Evolutionary conservation across 1,140 invertebrate species (phyloP), one percentile per base, ranked within the genome.

Genomic region (Hyles vespertilio): DNA sequence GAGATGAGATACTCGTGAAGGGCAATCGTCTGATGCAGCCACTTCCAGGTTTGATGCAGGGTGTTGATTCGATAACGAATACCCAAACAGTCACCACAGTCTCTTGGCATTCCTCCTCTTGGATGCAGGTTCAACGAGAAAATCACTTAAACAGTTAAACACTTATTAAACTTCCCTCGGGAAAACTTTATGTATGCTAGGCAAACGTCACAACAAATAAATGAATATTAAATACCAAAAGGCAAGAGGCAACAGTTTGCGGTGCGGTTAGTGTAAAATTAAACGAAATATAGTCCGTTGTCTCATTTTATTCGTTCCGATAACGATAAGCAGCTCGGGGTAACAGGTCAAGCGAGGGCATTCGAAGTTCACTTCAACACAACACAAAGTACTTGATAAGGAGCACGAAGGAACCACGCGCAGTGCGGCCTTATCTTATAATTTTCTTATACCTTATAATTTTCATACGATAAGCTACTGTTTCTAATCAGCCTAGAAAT

Each of bases 1-100:
- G 93, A 92, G 79, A 96, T 94, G 67, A 97, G 91, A 74, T 96
- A 96, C 70, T 96, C 94, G 92, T 97, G 96, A 56, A 96, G 91
- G 68, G 93, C 93, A 68, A 95, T 94, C 51, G 95, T 96, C 84
- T 96, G 95, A 86, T 97, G 96, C 79, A 97, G 88, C 96, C 96
- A 96, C 95, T 96, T 96, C 93, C 94, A 96, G 73, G 95, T 96
- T 86, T 96, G 95, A 87, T 96, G 95, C 84, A 96, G 92, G 85
- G 91, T 91, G 87, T 94, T 95, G 86, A 94, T 93, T 90, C 95
- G 94, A 91, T 93, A 93, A 89, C 95, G 93, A 89, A 96, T 94
- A 91, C 93, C 94, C 91, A 96, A 90, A 92, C 94, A 96, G 88
- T 96, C 95, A 89, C 94, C 93, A 84, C 91, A 93, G 89, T 93